Evolutionary conservation across 2,888 invertebrate species (phyloP), one percentile per base, ranked within the genome.

Genomic region (Drosophila mayaguana): DNA sequence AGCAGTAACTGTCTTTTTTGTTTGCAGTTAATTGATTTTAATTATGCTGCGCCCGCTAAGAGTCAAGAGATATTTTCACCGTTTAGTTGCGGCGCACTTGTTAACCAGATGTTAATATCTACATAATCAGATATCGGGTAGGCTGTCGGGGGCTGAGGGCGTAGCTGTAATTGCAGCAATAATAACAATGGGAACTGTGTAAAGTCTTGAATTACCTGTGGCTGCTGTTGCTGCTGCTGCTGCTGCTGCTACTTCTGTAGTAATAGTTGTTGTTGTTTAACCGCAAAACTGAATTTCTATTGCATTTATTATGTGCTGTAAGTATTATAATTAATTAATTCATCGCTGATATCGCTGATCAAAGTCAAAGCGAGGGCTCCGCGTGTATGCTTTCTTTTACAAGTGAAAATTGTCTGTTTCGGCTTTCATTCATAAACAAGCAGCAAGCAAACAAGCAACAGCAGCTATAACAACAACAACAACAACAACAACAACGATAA

Each of bases 11-110:
- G 74, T 81, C 36, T 50, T 43, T 53, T 48, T 28, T 48, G 32
- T 66, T 68, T 79, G 63, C 66, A 83, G 50, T 62, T 83, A 84
- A 84, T 84, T 89, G 76, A 87, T 78, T 84, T 89, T 72, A 89
- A 84, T 89, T 84, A 84, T 87, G 89, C 89, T 87, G 71, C 71
- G 68, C 80, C 72, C 56, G 77, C 87, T 72, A 80, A 80, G 69
- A 86, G 75, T 67, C 72, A 61, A 77, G 60, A 78, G 74, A 83
- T 54, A 38, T 89, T 84, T 84, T 84, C 84, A 89, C 88, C 89
- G 85, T 87, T 84, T 84, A 84, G 68, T 71, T 74, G 88, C 81
- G 59, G 74, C 82, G 89, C 84, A 84, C 84, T 89, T 84, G 83
- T 83, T 84, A 84, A 84, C 78, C 84, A 84, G 88, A 87, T 89